Evolutionary conservation across 2,797 vertebrate species (phyloP), one percentile per base, ranked within the genome.

Genomic region (Tokudaia tokunoshimensis): DNA sequence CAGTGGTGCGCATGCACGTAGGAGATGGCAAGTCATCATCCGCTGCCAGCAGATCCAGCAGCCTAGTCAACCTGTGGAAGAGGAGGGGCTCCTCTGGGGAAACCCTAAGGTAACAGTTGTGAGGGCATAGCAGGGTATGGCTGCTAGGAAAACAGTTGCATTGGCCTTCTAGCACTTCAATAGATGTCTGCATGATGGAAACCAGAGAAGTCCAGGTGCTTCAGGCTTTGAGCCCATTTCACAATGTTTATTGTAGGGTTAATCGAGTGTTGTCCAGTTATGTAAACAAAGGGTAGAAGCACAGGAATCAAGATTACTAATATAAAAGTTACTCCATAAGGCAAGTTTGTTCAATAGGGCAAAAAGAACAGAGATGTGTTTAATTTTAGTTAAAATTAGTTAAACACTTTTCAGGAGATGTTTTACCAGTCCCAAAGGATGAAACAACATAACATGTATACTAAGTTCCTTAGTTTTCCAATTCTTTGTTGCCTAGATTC

Each of bases 1-100:
- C 99, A 0, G 99, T 99, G 91, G 99, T 99, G 94, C 99, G 99
- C 97, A 99, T 99, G 99, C 99, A 99, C 0, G 99, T 99, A 5
- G 99, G 99, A 0, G 99, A 99, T 1, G 99, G 99, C 96, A 99
- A 99, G 98, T 99, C 99, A 0, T 99, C 99, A 75, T 99, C 99
- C 0, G 99, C 99, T 0, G 99, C 99, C 91, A 99, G 99, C 98
- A 99, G 99, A 17, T 99, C 99, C 20, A 99, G 99, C 95, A 99
- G 99, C 96, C 98, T 99, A 91, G 99, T 99, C 95, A 99, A 99
- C 98, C 98, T 99, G 65, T 99, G 99, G 99, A 99, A 99, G 97
- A 99, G 99, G 91, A 99, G 99, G 94, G 99, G 99, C 90, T 99
- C 99, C 0, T 99, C 99, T 14, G 99, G 99, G 96, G 99, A 99